Evolutionary conservation across 2,113 vertebrate species (phyloP).

Genomic region (Cynocephalus volans): DNA sequence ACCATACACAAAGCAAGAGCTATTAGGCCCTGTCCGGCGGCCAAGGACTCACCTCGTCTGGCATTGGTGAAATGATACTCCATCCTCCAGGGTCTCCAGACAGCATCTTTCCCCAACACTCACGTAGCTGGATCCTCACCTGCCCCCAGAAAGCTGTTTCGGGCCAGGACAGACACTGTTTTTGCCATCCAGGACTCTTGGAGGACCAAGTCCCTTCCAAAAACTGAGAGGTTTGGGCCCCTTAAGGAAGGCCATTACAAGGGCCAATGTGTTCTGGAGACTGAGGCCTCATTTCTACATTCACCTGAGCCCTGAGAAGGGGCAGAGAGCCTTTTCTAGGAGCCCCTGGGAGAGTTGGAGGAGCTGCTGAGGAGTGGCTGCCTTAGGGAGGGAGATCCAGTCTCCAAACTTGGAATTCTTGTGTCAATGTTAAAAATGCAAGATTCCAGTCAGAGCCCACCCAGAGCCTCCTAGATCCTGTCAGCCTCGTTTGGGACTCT

Average conservation of each 20-base stretch:
- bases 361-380: neutral
- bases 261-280: neutral
- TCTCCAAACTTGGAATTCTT: neutral
- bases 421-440: neutral
- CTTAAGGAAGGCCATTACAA: neutral
- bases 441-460: neutral
- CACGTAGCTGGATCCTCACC: neutral
- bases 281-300: neutral
- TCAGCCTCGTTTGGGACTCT: neutral
- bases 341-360: neutral
- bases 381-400: neutral
- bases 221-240: neutral
- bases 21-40: conserved; percentile 62
- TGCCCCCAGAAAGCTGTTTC: neutral
- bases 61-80: conserved; percentile 73
- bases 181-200: neutral
- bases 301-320: neutral
- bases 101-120: neutral
- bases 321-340: rapidly evolving
- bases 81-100: conserved; percentile 35
- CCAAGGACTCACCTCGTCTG: conserved; percentile 76
- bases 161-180: neutral
- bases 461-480: neutral
- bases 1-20: conserved; percentile 64
- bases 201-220: neutral